Conservation (phyloP, 2,113 vertebrate genomes). For the Melozone crissalis region DNA sequence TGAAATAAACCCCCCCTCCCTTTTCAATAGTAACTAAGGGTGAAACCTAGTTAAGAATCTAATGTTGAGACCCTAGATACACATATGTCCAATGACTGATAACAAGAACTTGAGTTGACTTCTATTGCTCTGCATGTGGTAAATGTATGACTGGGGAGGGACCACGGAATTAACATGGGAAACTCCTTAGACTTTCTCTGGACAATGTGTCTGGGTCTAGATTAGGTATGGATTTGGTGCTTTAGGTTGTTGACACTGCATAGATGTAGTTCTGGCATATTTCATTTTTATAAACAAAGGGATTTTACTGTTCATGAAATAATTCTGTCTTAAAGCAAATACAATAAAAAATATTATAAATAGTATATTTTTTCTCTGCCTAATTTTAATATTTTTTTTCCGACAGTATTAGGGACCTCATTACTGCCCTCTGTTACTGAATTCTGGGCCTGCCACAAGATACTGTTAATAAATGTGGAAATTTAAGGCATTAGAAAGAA, state of each 20-base stretch:
- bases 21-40: background rate
- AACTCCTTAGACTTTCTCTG: background rate
- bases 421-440: background rate
- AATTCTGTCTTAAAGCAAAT: background rate
- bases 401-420: background rate
- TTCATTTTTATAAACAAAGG: background rate
- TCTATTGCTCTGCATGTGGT: background rate
- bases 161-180: background rate
- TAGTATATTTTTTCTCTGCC: background rate
- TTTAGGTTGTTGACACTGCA: background rate
- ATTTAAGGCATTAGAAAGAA: background rate
- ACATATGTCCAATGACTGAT: background rate
- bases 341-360: background rate
- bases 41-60: background rate
- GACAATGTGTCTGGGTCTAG: background rate
- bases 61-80: background rate
- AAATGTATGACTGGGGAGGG: background rate
- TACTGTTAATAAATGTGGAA: background rate
- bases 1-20: background rate
- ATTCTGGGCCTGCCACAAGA: background rate
- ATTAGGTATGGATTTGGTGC: background rate
- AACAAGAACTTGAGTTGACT: background rate
- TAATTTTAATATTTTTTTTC: background rate
- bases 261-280: background rate
- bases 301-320: background rate